phyloP scores from a whole-genome alignment of 2,888 invertebrate species.

The Acanthosepion lycidas region DNA sequence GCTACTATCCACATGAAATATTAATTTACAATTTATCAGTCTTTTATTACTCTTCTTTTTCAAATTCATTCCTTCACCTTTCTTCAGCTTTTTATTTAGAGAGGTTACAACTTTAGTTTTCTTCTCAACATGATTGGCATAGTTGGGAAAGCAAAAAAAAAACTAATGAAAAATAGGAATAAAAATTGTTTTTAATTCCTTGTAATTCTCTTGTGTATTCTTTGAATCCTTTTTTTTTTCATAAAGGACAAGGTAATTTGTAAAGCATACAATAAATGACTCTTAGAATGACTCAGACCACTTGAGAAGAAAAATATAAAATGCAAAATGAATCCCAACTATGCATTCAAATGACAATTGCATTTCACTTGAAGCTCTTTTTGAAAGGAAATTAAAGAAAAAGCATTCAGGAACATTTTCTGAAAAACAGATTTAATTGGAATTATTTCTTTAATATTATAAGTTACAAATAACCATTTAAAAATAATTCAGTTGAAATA shows the following conservation, averaged over 20 bases:
- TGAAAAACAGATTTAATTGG: not conserved
- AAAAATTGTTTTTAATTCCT: not conserved
- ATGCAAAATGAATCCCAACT: not conserved
- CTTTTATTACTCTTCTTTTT: not conserved
- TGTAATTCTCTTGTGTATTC: not conserved
- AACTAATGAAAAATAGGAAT: not conserved
- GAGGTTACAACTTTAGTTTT: not conserved
- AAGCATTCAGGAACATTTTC: not conserved
- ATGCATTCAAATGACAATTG: conserved; percentile 7
- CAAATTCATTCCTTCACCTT: conserved; percentile 33
- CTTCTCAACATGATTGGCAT: not conserved
- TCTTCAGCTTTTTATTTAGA: not conserved
- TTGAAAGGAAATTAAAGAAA: not conserved
- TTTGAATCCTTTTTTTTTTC: not conserved
- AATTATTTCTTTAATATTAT: not conserved
- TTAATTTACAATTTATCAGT: not conserved
- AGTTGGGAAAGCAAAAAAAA: not conserved
- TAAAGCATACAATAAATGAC: not conserved
- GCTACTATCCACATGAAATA: not conserved
- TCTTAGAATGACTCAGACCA: conserved; percentile 2
- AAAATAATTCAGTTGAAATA: not conserved
- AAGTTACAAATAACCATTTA: not conserved
- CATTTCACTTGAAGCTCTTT: conserved; percentile 9
- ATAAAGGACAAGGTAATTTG: not conserved
- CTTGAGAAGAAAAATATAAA: not conserved